These are phyloP conservation scores for Anarsia innoxiella DNA, from an alignment of 2,888 invertebrate species.

Conservation along the genomic window DNA sequence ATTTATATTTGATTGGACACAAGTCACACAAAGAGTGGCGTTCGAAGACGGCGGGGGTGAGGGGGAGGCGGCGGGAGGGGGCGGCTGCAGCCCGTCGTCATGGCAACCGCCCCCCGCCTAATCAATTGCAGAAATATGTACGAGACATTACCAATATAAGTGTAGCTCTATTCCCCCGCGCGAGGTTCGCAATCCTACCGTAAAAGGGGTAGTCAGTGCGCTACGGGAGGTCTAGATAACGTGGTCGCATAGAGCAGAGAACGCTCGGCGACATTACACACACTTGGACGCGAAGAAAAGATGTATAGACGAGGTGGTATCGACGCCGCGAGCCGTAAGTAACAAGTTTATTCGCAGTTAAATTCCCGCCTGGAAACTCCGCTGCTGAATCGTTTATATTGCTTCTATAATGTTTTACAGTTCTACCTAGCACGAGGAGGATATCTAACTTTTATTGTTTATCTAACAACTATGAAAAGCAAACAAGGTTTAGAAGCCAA, in stretches of 20 bases:
- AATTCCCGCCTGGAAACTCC: too few species aligned
- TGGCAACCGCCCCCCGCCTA: slow-evolving; percentile 72
- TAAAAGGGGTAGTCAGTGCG: too few species aligned
- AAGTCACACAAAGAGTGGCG: slow-evolving; percentile 35
- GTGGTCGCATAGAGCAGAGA: slow-evolving; percentile 41
- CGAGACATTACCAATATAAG: slow-evolving; percentile 47
- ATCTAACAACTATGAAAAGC: too few species aligned
- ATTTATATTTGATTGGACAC: slow-evolving; percentile 10
- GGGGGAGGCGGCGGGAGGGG: slow-evolving; percentile 18
- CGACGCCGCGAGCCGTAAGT: slow-evolving; percentile 5
- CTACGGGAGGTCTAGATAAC: slow-evolving; percentile 23
- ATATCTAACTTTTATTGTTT: too few species aligned
- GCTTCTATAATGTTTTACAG: too few species aligned
- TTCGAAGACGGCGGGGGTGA: slow-evolving; percentile 19
- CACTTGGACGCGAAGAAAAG: slow-evolving; percentile 53
- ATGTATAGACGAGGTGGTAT: slow-evolving; percentile 44
- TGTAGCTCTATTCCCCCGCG: slow-evolving; percentile 27
- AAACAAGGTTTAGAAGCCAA: too few species aligned
- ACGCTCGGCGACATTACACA: slow-evolving; percentile 47
- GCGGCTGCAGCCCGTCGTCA: slow-evolving; percentile 48
- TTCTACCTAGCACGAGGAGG: too few species aligned
- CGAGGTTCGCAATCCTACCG: too few species aligned
- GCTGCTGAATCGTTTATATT: too few species aligned
- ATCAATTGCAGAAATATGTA: slow-evolving; percentile 77
- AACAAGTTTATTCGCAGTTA: slow-evolving; percentile 9